These are phyloP conservation scores for Dunckerocampus dactyliophorus DNA, from an alignment of 2,113 vertebrate species.

Conservation along the genomic window DNA sequence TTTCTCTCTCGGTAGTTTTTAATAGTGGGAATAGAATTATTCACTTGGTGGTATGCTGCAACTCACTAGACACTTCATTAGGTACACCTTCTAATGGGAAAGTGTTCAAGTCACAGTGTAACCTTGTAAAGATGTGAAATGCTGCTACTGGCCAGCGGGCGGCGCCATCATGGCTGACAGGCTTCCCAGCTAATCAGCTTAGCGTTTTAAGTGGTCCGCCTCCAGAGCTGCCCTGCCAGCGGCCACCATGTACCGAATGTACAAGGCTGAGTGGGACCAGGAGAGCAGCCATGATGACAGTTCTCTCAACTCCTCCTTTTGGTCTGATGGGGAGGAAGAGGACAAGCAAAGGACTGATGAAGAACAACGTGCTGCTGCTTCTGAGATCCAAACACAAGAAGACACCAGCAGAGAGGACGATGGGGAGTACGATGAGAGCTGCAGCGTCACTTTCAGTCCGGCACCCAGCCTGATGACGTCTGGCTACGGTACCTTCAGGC, in stretches of 20 bases:
- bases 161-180: conserved; percentile 6
- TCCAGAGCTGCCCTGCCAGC: neutral
- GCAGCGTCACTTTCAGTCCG: conserved; percentile 37
- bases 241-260: conserved; percentile 56
- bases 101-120: too few relatives aligned
- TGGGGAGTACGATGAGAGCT: neutral
- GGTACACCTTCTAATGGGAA: too few relatives aligned
- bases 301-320: conserved; percentile 64
- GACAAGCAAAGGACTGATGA: conserved; percentile 1
- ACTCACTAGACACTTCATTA: neutral
- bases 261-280: conserved; percentile 23
- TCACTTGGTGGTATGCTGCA: too few relatives aligned
- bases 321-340: conserved; percentile 56
- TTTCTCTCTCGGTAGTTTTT: neutral
- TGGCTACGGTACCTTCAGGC: conserved; percentile 62
- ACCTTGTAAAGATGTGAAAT: neutral
- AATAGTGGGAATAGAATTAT: too few relatives aligned
- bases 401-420: neutral
- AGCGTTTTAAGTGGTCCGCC: conserved; percentile 26
- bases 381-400: neutral
- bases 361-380: neutral
- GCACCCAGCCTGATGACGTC: conserved; percentile 62
- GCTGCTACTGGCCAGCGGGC: conserved; percentile 2
- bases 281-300: conserved; percentile 28
- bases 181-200: conserved; percentile 59